Evolutionary conservation across 2,888 invertebrate species (phyloP).

Genomic region (Dryobota labecula): DNA sequence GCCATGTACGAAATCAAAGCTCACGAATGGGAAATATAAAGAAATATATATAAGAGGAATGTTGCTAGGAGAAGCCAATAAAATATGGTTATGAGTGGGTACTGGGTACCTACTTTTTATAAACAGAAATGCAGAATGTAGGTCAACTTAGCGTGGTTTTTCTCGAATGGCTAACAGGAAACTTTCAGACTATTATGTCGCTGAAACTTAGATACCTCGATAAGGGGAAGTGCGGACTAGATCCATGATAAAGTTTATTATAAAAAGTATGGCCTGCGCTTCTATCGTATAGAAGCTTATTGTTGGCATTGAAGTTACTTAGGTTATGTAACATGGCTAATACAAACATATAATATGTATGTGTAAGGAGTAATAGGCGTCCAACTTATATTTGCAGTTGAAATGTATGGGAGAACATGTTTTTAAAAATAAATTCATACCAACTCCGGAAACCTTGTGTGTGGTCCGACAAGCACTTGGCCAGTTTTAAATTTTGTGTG

Average conservation of each 20-base stretch:
- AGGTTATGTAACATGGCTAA: no score
- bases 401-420: no score
- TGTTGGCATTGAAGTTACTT: background rate
- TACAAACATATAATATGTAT: no score
- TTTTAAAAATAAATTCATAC: no score
- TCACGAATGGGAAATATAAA: slow-evolving; percentile 65
- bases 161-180: slow-evolving; percentile 51
- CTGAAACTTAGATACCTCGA: slow-evolving; percentile 47
- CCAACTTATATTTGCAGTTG: no score
- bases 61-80: slow-evolving; percentile 61
- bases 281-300: background rate
- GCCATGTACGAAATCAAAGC: slow-evolving; percentile 72
- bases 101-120: slow-evolving; percentile 49
- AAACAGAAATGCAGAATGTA: slow-evolving; percentile 56
- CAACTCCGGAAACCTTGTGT: no score
- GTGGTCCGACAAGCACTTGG: no score
- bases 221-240: slow-evolving; percentile 36
- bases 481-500: no score
- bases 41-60: slow-evolving; percentile 62
- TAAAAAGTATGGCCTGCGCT: slow-evolving; percentile 25
- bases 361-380: no score
- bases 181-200: slow-evolving; percentile 48
- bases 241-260: slow-evolving; percentile 39
- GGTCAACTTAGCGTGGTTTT: slow-evolving; percentile 57
- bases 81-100: slow-evolving; percentile 64